Percentiles rank a stretch among this genome's conserved stretches.
Evolutionary conservation across 2,113 vertebrate species (phyloP).

Genomic region (Origma solitaria): DNA sequence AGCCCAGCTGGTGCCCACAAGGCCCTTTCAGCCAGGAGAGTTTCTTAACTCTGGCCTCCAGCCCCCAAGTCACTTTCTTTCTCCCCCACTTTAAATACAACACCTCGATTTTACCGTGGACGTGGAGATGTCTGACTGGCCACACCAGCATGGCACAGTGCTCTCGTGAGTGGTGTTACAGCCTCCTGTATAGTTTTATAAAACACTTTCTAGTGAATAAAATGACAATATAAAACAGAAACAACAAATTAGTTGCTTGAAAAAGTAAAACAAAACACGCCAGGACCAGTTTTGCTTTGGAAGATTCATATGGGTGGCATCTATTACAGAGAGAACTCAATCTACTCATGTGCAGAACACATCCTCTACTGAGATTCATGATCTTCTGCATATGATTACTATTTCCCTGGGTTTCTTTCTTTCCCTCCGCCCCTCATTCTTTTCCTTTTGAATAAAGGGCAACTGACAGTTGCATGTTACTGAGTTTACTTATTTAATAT

Average conservation of each 20-base stretch:
- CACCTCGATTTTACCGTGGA: not conserved
- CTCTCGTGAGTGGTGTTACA: not conserved
- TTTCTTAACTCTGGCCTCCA: not conserved
- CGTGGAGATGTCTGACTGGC: not conserved
- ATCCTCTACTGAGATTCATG: not conserved
- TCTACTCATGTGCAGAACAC: not conserved
- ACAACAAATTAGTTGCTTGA: not conserved
- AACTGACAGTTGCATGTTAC: conserved; percentile 2
- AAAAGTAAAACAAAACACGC: not conserved
- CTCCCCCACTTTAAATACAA: not conserved
- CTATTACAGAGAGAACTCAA: not conserved
- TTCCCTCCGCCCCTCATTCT: not conserved
- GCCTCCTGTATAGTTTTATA: not conserved
- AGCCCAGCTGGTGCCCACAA: not conserved
- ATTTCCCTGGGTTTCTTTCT: not conserved
- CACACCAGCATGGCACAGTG: not conserved
- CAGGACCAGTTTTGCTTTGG: not conserved
- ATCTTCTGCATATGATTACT: not conserved
- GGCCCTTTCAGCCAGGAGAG: not conserved
- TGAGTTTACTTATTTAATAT: not conserved
- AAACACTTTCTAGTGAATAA: not conserved
- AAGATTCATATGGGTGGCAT: not conserved
- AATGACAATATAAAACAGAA: not conserved
- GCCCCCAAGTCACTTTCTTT: not conserved
- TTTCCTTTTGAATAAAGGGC: conserved; percentile 15